A percentile compares a stretch with the other conserved stretches of the same genome.
These are phyloP conservation scores for Orcinus orca DNA, from an alignment of 2,113 vertebrate species.

Conservation along the genomic window DNA sequence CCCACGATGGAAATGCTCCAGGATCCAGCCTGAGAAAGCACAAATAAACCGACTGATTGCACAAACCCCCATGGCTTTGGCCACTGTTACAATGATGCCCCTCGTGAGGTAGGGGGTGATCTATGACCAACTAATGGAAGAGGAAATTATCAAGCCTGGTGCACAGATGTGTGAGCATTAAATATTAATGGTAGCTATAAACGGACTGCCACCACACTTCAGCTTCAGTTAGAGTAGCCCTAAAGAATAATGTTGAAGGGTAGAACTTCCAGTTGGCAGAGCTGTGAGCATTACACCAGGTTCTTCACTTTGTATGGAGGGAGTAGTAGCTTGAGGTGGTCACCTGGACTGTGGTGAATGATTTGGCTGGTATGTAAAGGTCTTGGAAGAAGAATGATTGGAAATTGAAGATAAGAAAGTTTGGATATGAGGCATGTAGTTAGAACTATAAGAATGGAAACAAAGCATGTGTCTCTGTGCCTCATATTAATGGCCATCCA, in stretches of 20 bases:
- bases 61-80: neutral
- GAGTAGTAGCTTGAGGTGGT: neutral
- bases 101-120: neutral
- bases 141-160: neutral
- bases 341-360: neutral
- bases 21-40: neutral
- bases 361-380: neutral
- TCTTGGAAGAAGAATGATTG: neutral
- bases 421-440: neutral
- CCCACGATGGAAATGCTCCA: neutral
- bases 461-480: neutral
- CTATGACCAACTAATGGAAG: neutral
- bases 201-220: neutral
- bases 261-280: neutral
- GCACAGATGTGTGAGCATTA: neutral
- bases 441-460: neutral
- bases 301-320: neutral
- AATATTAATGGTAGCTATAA: neutral
- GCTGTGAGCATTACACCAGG: neutral
- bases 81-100: neutral
- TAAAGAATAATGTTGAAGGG: neutral
- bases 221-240: neutral
- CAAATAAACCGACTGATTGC: neutral
- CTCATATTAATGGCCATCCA: neutral
- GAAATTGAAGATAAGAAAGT: neutral